phyloP scores from a whole-genome alignment of 2,888 invertebrate species.

The Tiliacea citrago region DNA sequence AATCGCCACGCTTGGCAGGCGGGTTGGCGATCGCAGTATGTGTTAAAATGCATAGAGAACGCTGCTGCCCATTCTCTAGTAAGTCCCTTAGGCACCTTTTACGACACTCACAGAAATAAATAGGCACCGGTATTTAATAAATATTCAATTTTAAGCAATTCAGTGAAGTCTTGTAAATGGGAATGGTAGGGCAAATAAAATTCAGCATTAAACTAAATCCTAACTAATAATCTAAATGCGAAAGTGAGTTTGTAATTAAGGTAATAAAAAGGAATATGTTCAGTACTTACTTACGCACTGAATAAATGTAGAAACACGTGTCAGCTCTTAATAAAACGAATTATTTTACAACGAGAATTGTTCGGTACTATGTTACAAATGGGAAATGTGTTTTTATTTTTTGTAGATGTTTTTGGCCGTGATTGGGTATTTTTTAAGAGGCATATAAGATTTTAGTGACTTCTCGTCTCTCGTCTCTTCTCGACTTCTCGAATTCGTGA shows the following conservation, averaged over 20 bases:
- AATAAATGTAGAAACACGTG: conserved; percentile 14
- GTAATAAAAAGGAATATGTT: conserved; percentile 18
- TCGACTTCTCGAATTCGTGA: too few species aligned
- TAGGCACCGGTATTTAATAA: too few species aligned
- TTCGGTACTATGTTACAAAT: neutral
- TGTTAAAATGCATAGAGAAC: too few species aligned
- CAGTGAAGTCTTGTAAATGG: neutral
- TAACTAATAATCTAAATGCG: too few species aligned
- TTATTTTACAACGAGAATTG: neutral
- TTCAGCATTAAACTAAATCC: neutral
- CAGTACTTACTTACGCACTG: neutral
- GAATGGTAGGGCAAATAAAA: neutral
- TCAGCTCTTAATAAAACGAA: conserved; percentile 5
- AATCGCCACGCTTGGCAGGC: too few species aligned
- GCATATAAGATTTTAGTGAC: too few species aligned
- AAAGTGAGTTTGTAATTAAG: too few species aligned
- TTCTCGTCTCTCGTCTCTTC: too few species aligned
- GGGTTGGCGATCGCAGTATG: too few species aligned
- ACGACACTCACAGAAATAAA: too few species aligned
- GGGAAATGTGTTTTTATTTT: neutral
- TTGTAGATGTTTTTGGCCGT: neutral
- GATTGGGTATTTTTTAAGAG: neutral
- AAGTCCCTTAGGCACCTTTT: too few species aligned
- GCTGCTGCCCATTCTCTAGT: too few species aligned
- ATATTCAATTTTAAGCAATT: neutral